Base-by-base conservation (phyloP, 2,797 vertebrate species). In the Notoglanidium macrostoma region DNA sequence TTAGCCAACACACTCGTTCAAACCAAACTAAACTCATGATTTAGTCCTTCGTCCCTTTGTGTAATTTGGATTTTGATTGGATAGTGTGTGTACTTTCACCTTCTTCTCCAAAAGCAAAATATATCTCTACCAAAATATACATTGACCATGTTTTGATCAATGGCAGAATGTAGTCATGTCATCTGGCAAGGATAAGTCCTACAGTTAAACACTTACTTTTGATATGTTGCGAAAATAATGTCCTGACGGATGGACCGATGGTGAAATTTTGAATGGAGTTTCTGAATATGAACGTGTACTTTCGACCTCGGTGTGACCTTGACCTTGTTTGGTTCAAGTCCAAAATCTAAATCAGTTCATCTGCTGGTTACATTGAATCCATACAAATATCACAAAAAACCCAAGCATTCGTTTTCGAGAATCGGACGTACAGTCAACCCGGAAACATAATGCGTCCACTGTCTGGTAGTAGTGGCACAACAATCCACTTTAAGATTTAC, bases 251-350 rank as follows among this genome's bases (percentile, higher is more conserved):
- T 23, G 15, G 40, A 61, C 11, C 7, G 6, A 59, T 26, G 21
- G 32, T 49, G 40, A 57, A 61, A 80, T 26, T 14, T 21, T 19
- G n/a, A n/a, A n/a, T 9, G 15, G 51, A 40, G 32, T 17, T 82
- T 23, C 8, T 49, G 44, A 49, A 46, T 35, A 40, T 44, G 26
- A 57, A 40, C 0, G 15, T 46, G 57, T 46, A n/a, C 40, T 65
- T 29, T 67, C 17, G 17, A 83, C 61, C 55, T 59, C 59, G 21
- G 5, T 80, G 55, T 80, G 35, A 80, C 35, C 81, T 83, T 51
- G 44, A 83, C 81, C 46, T 46, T 14, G 2, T 67, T 35, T 83
- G 63, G 17, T 8, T 32, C 23, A 51, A 51, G 51, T 83, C 61
- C 80, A 83, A 51, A 17, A 67, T 49, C 10, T 19, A 51, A 82